Base-by-base conservation (phyloP, 2,888 invertebrate genomes). In the Pristionchus arcanus region DNA sequence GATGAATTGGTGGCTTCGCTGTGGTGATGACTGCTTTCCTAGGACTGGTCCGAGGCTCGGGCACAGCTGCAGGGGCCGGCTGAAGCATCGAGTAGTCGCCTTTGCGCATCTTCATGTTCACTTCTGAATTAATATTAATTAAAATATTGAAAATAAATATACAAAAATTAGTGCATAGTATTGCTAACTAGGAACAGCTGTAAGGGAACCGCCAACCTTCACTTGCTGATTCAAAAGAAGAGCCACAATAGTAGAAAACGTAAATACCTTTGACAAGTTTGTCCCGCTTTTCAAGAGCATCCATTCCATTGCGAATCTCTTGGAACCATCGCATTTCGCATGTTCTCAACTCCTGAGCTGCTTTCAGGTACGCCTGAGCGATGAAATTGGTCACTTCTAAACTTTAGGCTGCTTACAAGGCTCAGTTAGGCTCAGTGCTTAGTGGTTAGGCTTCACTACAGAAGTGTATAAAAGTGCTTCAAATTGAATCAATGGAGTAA, bases 1-100 rank as follows among this genome's bases (percentile, higher is more conserved):
- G 71, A 31, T 15, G 15, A 2, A 71, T 71, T 19, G 71, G 71
- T 5, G 71, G 71, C 21, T 71, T 71, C 4, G 71, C 19, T 13
- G 19, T 16, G 9, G 68, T 68, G 68, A 5, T 31, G 7, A 7
- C 34, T 37, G 71, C 28, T n/a, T 25, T 37, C 15, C n/a, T n/a
- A 2, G 37, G 34, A 13, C 71, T 34, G 37, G 28, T 3, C 2
- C 28, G 7, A 28, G n/a, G 28, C n/a, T 31, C 15, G 19, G 34
- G 19, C 34, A 9, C 71, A 19, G 19, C 34, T 9, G 34, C 71
- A 4, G 71, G 16, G 37, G 42, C 77, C 19, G 42, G 42, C 77
- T 77, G 77, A 21, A 87, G 87, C 31, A 71, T 15, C 13, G 71
- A 49, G 71, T 87, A 87, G 37, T 87, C 87, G 28, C 87, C 71